Evolutionary conservation across 1,140 invertebrate species (phyloP).

Genomic region (Ditylenchus dipsaci): DNA sequence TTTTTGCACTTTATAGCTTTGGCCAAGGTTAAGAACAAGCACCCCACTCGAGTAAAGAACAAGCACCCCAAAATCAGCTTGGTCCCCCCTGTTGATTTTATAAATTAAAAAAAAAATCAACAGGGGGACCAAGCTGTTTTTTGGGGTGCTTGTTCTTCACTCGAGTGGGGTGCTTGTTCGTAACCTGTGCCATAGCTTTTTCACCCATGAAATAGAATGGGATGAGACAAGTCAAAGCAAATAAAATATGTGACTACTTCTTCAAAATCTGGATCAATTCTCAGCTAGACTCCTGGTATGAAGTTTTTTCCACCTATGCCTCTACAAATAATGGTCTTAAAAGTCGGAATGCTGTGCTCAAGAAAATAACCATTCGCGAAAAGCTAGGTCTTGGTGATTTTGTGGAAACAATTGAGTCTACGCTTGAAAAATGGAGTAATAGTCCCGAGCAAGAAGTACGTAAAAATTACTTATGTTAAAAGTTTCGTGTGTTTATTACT

Average conservation of each 20-base stretch:
- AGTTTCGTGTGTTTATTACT: no score
- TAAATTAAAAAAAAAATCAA: no score
- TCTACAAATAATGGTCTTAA: background rate
- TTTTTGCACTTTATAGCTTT: background rate
- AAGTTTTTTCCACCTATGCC: background rate
- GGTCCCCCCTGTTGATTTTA: no score
- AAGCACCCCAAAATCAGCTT: no score
- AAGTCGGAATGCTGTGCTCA: background rate
- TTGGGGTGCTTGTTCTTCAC: no score
- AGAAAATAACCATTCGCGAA: background rate
- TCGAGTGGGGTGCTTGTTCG: no score
- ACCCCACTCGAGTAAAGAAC: no score
- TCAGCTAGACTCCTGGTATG: background rate
- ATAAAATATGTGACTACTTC: background rate
- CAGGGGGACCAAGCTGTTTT: no score
- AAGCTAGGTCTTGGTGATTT: background rate
- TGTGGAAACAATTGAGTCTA: background rate
- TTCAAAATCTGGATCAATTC: background rate
- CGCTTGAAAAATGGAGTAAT: background rate
- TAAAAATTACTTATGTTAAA: no score
- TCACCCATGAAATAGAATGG: background rate
- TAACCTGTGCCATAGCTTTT: no score
- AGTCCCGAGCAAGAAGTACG: background rate
- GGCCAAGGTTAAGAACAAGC: no score
- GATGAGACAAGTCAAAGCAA: background rate